phyloP scores from a whole-genome alignment of 2,888 invertebrate species.

The Mimachlamys varia region DNA sequence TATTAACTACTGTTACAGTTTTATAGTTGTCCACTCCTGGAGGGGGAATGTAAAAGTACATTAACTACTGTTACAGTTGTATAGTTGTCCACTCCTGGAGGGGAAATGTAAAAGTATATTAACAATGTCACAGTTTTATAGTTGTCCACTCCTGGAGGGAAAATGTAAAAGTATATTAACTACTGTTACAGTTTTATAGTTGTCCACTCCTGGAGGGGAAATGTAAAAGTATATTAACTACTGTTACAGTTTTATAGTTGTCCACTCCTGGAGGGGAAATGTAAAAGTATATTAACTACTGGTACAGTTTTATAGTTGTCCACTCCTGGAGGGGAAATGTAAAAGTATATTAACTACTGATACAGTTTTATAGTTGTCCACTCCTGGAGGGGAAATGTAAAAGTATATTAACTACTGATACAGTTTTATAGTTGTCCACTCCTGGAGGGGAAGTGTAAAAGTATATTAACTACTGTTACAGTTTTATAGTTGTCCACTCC shows the following conservation, averaged over 20 bases:
- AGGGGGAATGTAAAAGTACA: background rate
- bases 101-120: background rate
- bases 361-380: background rate
- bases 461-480: background rate
- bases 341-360: background rate
- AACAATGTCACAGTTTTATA: background rate
- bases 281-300: background rate
- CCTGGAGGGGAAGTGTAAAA: constrained; percentile 37
- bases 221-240: background rate
- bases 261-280: constrained; percentile 37
- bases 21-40: background rate
- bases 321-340: constrained; percentile 37
- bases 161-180: background rate
- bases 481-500: constrained; percentile 20
- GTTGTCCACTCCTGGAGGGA: constrained; percentile 38
- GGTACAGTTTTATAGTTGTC: background rate
- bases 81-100: constrained; percentile 38
- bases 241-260: background rate
- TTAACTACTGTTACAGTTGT: background rate
- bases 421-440: background rate
- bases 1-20: background rate
- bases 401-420: background rate
- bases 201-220: constrained; percentile 38
- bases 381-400: constrained; percentile 38
- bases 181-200: background rate